Base-by-base conservation (phyloP, 2,113 vertebrate genomes). In the Okapia johnstoni region DNA sequence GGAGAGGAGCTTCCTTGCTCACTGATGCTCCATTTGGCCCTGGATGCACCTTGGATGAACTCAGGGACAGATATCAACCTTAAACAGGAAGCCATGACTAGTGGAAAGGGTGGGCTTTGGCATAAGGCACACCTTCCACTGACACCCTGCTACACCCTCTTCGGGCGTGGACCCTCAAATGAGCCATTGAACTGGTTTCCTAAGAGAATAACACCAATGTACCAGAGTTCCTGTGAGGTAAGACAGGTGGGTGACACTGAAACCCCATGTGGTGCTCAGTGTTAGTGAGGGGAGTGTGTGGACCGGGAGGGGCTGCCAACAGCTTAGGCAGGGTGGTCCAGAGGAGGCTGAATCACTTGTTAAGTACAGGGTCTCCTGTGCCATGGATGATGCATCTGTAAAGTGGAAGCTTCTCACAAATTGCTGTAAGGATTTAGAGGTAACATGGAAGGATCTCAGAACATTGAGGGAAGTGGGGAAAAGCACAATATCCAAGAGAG, bases 241-340 rank as follows among this genome's bases (percentile, higher is more conserved):
- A 16, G 63, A 48, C 0, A 16, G 36, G 54, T 85, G 5, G 50
- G 13, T 8, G 80, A 23, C 28, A 0, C 10, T 7, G 84, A 57
- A 8, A 55, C 13, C 21, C 40, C 0, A 0, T 2, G 10, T 33
- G 28, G 19, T 12, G 4, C 63, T 88, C 12, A 4, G 8, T 33
- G 36, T 6, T 3, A 23, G 48, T 1, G 9, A 36, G 77, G 55
- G 52, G 50, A n/a, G 2, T 0, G 1, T 2, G 33, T 25, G 8
- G 61, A 12, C 23, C 1, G 0, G 54, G 48, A 13, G 30, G 21
- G 4, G 33, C 2, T 54, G 30, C 15, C 9, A 19, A 4, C 13
- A 15, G 12, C 50, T 33, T 2, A 1, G 25, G 19, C n/a, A 3
- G 1, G 14, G n/a, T 16, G 48, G 21, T 13, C 11, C 30, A 10